Conservation (phyloP, 2,113 vertebrate genomes). For the Mesoclemmys tuberculata region DNA sequence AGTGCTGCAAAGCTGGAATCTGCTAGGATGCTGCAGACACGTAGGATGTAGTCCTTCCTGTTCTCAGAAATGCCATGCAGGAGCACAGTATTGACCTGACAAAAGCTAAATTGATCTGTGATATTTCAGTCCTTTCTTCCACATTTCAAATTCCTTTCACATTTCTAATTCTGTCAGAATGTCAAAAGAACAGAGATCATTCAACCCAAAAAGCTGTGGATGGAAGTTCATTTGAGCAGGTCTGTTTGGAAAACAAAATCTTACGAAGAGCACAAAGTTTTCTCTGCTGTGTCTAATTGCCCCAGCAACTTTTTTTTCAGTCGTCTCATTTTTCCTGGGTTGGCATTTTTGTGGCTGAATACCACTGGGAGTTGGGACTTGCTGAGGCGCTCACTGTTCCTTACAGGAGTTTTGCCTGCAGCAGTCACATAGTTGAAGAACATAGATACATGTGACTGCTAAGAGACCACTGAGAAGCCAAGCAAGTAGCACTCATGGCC, state of each 20-base stretch:
- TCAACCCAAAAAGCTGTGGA: background rate
- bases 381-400: slow-evolving; percentile 64
- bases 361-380: slow-evolving; percentile 75
- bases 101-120: rapidly evolving
- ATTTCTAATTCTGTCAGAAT: background rate
- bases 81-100: background rate
- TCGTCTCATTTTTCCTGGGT: slow-evolving; percentile 69
- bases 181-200: background rate
- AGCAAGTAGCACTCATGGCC: slow-evolving; percentile 77
- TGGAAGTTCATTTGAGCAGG: background rate
- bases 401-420: slow-evolving; percentile 84
- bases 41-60: background rate
- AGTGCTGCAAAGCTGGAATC: background rate
- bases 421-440: slow-evolving; percentile 83
- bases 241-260: background rate
- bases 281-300: slow-evolving; percentile 43
- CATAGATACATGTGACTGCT: slow-evolving; percentile 77
- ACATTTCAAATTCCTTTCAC: background rate
- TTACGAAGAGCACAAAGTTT: background rate
- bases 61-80: background rate
- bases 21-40: background rate
- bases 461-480: slow-evolving; percentile 76
- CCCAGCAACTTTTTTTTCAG: slow-evolving; percentile 8
- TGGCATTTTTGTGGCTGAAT: slow-evolving; percentile 73
- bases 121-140: background rate